Conservation (phyloP, 2,113 vertebrate species). For the Rhabdornis inornatus region DNA sequence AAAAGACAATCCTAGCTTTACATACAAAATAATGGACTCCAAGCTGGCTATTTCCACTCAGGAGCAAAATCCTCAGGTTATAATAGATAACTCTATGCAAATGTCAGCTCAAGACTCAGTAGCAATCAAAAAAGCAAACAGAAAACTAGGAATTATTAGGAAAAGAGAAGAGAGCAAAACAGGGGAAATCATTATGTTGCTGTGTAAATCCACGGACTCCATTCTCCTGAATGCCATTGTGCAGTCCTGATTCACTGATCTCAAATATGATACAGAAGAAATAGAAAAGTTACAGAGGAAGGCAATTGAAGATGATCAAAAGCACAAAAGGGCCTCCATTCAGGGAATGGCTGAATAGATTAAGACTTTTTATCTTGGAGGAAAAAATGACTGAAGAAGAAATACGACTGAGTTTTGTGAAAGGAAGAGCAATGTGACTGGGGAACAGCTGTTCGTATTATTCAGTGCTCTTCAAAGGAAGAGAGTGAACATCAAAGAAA, state of each 20-base stretch:
- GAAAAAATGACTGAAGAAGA: constrained; percentile 7
- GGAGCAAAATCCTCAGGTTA: neutral
- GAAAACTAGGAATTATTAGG: constrained; percentile 24
- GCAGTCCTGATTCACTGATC: constrained; percentile 20
- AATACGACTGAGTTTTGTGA: neutral
- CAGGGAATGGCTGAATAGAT: constrained; percentile 19
- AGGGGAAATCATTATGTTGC: constrained; percentile 1
- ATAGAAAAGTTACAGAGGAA: constrained; percentile 31
- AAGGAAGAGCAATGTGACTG: neutral
- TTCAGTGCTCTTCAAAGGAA: constrained; percentile 29
- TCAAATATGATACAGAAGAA: constrained; percentile 22
- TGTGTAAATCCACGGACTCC: neutral
- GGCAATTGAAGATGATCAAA: constrained; percentile 51
- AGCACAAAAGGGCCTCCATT: constrained; percentile 30
- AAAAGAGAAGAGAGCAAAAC: constrained; percentile 3
- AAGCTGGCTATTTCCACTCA: constrained; percentile 2
- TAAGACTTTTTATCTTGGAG: constrained; percentile 26
- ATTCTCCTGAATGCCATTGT: neutral
- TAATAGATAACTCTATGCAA: constrained; percentile 40
- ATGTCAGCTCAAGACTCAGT: neutral
- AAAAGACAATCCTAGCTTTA: constrained; percentile 34
- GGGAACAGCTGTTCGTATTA: constrained; percentile 32
- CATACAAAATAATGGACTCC: constrained; percentile 34
- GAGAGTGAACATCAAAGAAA: neutral
- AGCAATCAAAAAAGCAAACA: constrained; percentile 39